A percentile compares a stretch with the other conserved stretches of the same genome.
Evolutionary conservation across 1,140 invertebrate genomes (phyloP).

Genomic region (Platorchestia sp.): DNA sequence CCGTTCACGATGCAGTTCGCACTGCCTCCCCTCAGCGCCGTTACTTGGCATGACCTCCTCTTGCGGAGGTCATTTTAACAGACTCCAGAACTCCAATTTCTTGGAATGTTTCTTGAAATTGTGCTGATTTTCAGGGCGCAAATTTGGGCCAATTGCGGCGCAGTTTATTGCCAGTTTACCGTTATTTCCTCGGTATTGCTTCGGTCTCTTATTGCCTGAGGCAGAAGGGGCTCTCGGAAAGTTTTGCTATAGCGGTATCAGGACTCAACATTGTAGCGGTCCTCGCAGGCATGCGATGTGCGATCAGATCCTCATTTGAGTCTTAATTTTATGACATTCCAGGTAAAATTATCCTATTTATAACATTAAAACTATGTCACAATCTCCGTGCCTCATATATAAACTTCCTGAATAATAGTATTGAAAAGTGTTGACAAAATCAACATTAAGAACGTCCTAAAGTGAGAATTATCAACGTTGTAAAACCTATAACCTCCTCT

Average conservation of each 20-base stretch:
- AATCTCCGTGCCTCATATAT: too few relatives aligned
- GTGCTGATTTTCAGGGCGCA: not conserved
- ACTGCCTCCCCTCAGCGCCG: not conserved
- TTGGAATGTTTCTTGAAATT: slow-evolving; percentile 8
- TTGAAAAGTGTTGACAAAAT: too few relatives aligned
- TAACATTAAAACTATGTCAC: too few relatives aligned
- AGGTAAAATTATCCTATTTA: too few relatives aligned
- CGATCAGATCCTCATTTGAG: not conserved
- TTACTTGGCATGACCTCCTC: not conserved
- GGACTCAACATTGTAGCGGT: not conserved
- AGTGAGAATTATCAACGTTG: too few relatives aligned
- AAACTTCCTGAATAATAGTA: too few relatives aligned
- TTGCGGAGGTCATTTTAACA: not conserved
- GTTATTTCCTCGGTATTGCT: slow-evolving; percentile 29
- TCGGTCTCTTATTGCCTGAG: not conserved
- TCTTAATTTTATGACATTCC: too few relatives aligned
- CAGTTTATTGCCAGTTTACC: slow-evolving; percentile 39
- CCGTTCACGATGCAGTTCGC: not conserved
- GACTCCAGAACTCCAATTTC: slow-evolving; percentile 6
- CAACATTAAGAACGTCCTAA: too few relatives aligned
- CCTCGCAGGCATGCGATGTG: not conserved
- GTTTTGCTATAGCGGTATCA: not conserved
- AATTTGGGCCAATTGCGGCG: slow-evolving; percentile 8
- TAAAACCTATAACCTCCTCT: too few relatives aligned
- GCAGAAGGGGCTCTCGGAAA: not conserved